Evolutionary conservation across 1,140 invertebrate genomes (phyloP).

Genomic region (Muscidifurax raptorellus): DNA sequence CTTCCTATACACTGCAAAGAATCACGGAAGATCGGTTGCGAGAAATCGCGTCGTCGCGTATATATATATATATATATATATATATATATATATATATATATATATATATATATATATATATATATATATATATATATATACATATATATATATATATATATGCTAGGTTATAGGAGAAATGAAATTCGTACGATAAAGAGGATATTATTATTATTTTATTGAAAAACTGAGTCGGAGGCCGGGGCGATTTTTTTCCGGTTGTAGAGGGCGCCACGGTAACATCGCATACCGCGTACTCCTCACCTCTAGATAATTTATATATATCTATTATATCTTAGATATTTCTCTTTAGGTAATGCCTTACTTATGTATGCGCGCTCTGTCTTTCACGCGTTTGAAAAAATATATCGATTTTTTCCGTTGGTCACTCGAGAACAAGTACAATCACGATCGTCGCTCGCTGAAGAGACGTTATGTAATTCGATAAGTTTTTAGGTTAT

Average conservation of each 20-base stretch:
- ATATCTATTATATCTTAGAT: neutral
- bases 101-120: too few relatives aligned
- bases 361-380: neutral
- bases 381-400: conserved; percentile 27
- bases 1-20: too few relatives aligned
- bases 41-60: neutral
- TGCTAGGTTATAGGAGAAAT: too few relatives aligned
- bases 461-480: conserved; percentile 4
- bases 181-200: too few relatives aligned
- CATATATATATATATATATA: too few relatives aligned
- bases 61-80: neutral
- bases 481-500: neutral
- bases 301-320: neutral
- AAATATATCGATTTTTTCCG: conserved; percentile 43
- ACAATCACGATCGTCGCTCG: conserved; percentile 26
- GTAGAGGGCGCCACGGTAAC: conserved; percentile 50
- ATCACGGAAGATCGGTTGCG: neutral
- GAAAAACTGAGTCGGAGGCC: conserved; percentile 45
- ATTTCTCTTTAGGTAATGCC: neutral
- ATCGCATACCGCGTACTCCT: conserved; percentile 51
- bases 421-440: conserved; percentile 33
- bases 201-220: conserved; percentile 1
- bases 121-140: neutral
- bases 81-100: too few relatives aligned
- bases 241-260: conserved; percentile 43